Conservation (phyloP, 2,888 invertebrate genomes). For the Cheilosia soror region DNA sequence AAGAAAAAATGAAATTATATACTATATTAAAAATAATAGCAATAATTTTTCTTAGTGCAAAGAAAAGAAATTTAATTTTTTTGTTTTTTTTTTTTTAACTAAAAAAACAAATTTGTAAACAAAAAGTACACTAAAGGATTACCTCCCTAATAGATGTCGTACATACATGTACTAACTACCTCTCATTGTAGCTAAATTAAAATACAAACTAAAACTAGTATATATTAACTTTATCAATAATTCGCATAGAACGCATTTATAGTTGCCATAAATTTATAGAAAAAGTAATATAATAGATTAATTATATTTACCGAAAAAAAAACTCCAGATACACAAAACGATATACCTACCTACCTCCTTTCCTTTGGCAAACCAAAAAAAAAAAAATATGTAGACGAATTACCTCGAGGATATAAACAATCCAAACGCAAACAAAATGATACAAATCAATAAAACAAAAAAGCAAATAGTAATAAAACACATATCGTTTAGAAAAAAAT, state of each 20-base stretch:
- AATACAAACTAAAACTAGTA: constrained; percentile 31
- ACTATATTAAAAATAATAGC: constrained; percentile 35
- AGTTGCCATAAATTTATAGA: constrained; percentile 13
- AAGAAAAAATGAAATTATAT: constrained; percentile 13
- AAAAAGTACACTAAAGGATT: constrained; percentile 70
- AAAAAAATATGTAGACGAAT: constrained; percentile 33
- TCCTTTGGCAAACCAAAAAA: constrained; percentile 13
- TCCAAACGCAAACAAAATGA: constrained; percentile 50
- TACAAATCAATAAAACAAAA: constrained; percentile 47
- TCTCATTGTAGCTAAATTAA: constrained; percentile 52
- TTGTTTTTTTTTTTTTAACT: not conserved
- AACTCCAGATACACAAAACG: constrained; percentile 58
- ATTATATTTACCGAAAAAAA: constrained; percentile 66
- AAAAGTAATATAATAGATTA: constrained; percentile 47
- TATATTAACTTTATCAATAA: constrained; percentile 41
- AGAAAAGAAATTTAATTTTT: constrained; percentile 6
- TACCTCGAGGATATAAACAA: constrained; percentile 56
- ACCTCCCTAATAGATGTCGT: constrained; percentile 74
- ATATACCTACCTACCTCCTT: constrained; percentile 24
- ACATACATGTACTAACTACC: constrained; percentile 65
- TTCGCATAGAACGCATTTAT: constrained; percentile 44
- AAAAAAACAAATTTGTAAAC: constrained; percentile 55
- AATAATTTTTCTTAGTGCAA: constrained; percentile 49
- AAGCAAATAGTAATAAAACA: constrained; percentile 22
- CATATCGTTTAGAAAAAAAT: constrained; percentile 59